A percentile compares a stretch with the other conserved stretches of the same genome.
Conservation (phyloP, 2,113 vertebrate species). For the Neolamprologus modestus region DNA sequence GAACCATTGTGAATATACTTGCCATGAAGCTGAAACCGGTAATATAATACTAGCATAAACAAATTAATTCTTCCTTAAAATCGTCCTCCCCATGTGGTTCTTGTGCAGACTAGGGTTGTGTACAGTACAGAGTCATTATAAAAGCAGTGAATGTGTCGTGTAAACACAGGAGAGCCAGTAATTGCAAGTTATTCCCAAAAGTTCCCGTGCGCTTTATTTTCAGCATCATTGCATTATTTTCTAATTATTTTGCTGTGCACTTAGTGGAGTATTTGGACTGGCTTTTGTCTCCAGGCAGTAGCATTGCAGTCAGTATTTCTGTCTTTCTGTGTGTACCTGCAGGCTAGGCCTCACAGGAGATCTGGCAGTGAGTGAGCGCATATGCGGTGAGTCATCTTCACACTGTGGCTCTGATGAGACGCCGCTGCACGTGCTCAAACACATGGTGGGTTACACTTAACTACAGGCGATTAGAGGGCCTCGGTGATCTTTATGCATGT, state of each 20-base stretch:
- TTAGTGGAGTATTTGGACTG: constrained; percentile 37
- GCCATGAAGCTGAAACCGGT: neutral
- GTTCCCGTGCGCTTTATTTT: constrained; percentile 49
- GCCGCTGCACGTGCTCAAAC: neutral
- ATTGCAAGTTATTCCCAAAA: constrained; percentile 52
- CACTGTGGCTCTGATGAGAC: constrained; percentile 11
- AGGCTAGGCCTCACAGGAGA: constrained; percentile 8
- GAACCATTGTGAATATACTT: neutral
- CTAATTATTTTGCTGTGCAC: constrained; percentile 54
- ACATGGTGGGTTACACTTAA: constrained; percentile 24
- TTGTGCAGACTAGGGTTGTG: neutral
- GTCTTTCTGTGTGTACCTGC: constrained; percentile 16
- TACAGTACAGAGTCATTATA: constrained; percentile 42
- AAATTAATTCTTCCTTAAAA: neutral
- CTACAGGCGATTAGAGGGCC: neutral
- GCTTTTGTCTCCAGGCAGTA: constrained; percentile 41
- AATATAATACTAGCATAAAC: neutral
- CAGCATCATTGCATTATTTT: constrained; percentile 58
- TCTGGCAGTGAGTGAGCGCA: constrained; percentile 16
- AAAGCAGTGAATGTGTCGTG: constrained; percentile 18
- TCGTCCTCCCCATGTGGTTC: neutral
- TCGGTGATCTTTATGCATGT: constrained; percentile 10
- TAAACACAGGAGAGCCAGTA: constrained; percentile 38
- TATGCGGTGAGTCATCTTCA: constrained; percentile 41
- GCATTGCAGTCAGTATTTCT: neutral